phyloP scores from a whole-genome alignment of 2,797 vertebrate species.

The Tinamus major region DNA sequence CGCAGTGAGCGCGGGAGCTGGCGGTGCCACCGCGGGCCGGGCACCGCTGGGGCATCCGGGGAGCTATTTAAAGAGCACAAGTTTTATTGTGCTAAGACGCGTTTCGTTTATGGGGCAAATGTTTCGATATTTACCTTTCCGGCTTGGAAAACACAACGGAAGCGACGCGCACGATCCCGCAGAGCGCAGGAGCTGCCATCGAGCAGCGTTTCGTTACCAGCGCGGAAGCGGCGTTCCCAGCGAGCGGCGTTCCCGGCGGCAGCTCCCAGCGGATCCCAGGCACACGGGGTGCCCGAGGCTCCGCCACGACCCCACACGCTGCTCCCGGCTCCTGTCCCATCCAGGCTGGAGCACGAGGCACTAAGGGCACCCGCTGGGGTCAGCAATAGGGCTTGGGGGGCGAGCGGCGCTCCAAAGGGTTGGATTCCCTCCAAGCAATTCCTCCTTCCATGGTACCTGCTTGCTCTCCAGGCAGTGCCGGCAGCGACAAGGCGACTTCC shows the following conservation, averaged over 20 bases:
- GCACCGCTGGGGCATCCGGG: neutral
- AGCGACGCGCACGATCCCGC: neutral
- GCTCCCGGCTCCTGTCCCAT: no score
- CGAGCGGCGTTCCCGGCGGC: no score
- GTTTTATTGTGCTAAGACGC: neutral
- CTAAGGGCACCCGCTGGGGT: no score
- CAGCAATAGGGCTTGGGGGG: no score
- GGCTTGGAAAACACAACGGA: neutral
- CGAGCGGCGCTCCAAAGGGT: no score
- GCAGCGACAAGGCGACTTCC: neutral
- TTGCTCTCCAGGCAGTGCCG: neutral
- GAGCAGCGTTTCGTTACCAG: neutral
- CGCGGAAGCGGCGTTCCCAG: neutral
- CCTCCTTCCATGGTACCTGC: neutral
- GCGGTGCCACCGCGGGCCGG: neutral
- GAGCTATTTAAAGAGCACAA: neutral
- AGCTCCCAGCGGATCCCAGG: no score
- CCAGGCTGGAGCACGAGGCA: no score
- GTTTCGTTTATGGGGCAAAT: neutral
- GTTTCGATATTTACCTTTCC: neutral
- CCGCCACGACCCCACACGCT: no score
- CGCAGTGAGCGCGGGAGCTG: no score
- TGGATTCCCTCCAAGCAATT: neutral
- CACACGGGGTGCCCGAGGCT: no score
- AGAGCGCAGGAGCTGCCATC: neutral